Evolutionary conservation across 1,140 invertebrate genomes (phyloP), one percentile per base, ranked within the genome.

Genomic region (Drosophila hydei): DNA sequence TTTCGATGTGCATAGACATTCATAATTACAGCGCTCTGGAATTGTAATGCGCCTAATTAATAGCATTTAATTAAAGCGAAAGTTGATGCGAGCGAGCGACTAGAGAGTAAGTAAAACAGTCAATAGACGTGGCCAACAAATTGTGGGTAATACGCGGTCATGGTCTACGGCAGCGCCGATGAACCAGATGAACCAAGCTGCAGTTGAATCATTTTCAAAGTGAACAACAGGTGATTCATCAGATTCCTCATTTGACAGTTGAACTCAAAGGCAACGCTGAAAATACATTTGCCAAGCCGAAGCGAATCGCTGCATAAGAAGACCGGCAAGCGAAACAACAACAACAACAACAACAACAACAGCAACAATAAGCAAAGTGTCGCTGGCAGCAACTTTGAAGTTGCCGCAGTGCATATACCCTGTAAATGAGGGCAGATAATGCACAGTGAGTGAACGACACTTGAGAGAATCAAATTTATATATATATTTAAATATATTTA

Each of bases 311-410:
- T 18, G 36, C 40, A 19, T n/a, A 25, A 21, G 52, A 23, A 70
- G 33, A 59, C 48, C 70, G 55, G 40, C 54, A 51, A 64, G 33
- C 48, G 25, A 23, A 23, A 23, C 18, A 61, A 23, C 4, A 61
- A 40, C 23, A 54, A 18, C 7, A 63, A 45, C 50, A 63, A 30
- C 12, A 33, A 54, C 42, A 70, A 51, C 18, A 47, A 56, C 23
- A 55, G 45, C 23, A 52, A 52, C 18, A 21, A 83, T 84, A 84
- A 80, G 80, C 79, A 79, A 85, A 84, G 72, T 62, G 12, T 77
- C 51, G 33, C 27, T 51, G 7, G 12, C 19, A 23, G 23, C 3
- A 51, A 51, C 14, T 21, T n/a, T 52, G 50, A 21, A 38, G 12
- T 21, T 21, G 18, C n/a, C 19, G 36, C 21, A 14, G n/a, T 42